A percentile compares a stretch with the other conserved stretches of the same genome.
Conservation (phyloP, 1,140 invertebrate species). For the Muscidifurax raptorellus region DNA sequence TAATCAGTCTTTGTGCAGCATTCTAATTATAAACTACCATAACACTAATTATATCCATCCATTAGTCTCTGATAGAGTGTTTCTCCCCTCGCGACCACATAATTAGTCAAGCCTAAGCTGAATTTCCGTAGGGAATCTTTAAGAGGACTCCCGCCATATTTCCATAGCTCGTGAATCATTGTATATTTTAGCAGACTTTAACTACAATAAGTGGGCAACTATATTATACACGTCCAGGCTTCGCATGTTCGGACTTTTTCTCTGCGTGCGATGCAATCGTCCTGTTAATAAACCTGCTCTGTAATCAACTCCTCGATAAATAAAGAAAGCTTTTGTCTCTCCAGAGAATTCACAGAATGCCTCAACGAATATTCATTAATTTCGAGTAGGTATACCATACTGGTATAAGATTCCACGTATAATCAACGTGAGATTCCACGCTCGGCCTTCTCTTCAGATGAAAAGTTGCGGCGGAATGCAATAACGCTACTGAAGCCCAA, state of each 20-base stretch:
- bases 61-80: conserved; percentile 47
- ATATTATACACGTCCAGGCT: background rate
- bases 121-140: conserved; percentile 37
- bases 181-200: background rate
- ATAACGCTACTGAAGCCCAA: too few species aligned
- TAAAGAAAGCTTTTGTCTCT: too few species aligned
- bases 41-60: conserved; percentile 21
- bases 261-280: too few species aligned
- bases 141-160: background rate
- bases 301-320: too few species aligned
- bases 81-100: conserved; percentile 24
- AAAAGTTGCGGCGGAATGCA: too few species aligned
- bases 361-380: too few species aligned
- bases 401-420: too few species aligned
- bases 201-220: background rate
- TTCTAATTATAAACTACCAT: conserved; percentile 36
- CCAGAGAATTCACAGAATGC: too few species aligned
- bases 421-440: too few species aligned
- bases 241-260: background rate
- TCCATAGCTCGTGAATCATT: conserved; percentile 14
- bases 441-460: too few species aligned
- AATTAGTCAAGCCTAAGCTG: conserved; percentile 32
- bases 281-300: too few species aligned
- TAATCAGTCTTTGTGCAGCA: conserved; percentile 27
- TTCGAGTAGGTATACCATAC: too few species aligned